Evolutionary conservation across 2,888 invertebrate genomes (phyloP), one percentile per base, ranked within the genome.

Genomic region (Crepidodera aurea): DNA sequence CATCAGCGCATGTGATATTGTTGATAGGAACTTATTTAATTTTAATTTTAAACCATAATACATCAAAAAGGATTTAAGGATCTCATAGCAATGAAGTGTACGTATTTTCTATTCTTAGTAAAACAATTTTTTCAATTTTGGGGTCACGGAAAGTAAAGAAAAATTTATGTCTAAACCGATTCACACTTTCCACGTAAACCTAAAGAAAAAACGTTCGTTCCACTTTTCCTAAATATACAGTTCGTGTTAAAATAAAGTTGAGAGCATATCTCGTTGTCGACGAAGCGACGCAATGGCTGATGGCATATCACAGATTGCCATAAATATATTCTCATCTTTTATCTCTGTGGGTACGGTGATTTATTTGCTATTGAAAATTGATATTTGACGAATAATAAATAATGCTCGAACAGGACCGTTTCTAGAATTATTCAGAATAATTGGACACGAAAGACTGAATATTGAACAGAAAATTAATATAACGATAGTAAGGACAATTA

Each of bases 291-390:
- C 39, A 12, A 5, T 16, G 19, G 42, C 18, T 42, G 42, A 19
- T 19, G 42, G 42, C 12, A 25, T 25, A 13, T 48, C 15, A 15
- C 27, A 8, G 19, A 27, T 10, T 8, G 48, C 48, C 39, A 57
- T 57, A 57, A 57, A 57, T 19, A 56, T 37, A 56, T 25, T 10
- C 27, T 48, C 19, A 18, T 57, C 39, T 37, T 56, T 50, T 57
- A 57, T 57, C 53, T 53, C 15, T 7, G n/a, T 29, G 29, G 37
- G 48, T 39, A 10, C 48, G 27, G 57, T 57, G 57, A 57, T 50
- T 57, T 57, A 57, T 56, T 22, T 13, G 46, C 56, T 15, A 56
- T 57, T 57, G 57, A 57, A 48, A 48, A 39, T 25, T 57, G 34
- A 48, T 57, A 50, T 48, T 48, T 7, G 22, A 27, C 39, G 15